Evolutionary conservation across 2,113 vertebrate genomes (phyloP).

Genomic region (Semnornis frantzii): DNA sequence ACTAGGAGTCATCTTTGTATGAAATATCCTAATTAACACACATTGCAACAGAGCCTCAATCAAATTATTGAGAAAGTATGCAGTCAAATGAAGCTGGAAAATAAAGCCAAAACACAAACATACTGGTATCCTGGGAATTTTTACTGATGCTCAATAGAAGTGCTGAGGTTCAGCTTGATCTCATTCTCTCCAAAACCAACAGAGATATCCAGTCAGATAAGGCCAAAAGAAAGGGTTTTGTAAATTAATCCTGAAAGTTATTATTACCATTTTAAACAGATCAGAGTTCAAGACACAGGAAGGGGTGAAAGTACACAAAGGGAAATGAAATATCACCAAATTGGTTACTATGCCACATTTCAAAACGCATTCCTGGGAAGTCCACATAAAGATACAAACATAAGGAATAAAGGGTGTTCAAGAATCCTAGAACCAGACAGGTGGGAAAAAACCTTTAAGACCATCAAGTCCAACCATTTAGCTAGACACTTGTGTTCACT

Average conservation of each 20-base stretch:
- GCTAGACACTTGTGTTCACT: accelerated
- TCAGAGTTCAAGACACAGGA: neutral
- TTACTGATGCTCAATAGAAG: neutral
- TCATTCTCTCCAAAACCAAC: neutral
- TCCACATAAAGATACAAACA: accelerated
- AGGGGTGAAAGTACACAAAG: neutral
- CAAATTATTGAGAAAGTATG: neutral
- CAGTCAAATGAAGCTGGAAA: neutral
- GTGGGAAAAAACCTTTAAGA: no score
- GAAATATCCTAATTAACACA: neutral
- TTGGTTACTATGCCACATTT: neutral
- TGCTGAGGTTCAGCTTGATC: neutral
- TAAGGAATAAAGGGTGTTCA: neutral
- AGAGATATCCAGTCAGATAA: neutral
- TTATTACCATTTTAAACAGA: neutral
- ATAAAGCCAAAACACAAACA: neutral
- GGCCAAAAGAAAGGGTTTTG: neutral
- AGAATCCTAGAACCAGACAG: no score
- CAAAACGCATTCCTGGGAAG: neutral
- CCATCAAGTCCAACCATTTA: no score
- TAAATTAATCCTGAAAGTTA: neutral
- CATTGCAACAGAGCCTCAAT: neutral
- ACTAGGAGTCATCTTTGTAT: no score
- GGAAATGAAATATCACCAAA: neutral
- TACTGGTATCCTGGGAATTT: neutral